A percentile compares a stretch with the other conserved stretches of the same genome.
These are phyloP conservation scores for Strigamia maritima DNA, from an alignment of 2,888 invertebrate species.

Conservation along the genomic window DNA sequence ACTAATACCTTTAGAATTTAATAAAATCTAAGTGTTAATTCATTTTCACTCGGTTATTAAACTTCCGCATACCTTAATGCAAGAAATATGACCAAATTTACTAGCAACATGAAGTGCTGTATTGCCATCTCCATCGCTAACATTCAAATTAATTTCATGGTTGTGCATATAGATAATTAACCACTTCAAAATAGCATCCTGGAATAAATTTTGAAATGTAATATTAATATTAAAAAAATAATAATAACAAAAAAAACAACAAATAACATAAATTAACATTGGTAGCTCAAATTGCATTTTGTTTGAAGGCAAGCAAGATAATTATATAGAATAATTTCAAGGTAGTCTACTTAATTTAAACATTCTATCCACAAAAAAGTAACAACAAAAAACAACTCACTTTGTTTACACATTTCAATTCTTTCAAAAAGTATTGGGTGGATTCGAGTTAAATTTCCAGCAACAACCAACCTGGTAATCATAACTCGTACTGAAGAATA, in stretches of 20 bases:
- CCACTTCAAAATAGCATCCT: conserved; percentile 44
- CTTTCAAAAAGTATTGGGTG: background rate
- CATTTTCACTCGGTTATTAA: background rate
- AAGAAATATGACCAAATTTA: conserved; percentile 48
- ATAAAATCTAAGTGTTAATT: background rate
- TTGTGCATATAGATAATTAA: conserved; percentile 44
- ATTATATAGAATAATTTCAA: background rate
- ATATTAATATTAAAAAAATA: background rate
- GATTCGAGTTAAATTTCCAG: background rate
- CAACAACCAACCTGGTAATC: background rate
- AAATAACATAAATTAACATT: background rate
- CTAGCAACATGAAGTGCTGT: conserved; percentile 51
- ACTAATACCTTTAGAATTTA: conserved; percentile 40
- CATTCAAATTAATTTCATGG: conserved; percentile 46
- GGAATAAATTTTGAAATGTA: background rate
- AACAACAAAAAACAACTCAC: background rate
- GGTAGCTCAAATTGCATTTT: background rate
- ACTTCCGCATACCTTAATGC: conserved; percentile 44
- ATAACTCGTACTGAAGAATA: background rate
- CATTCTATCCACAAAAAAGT: background rate
- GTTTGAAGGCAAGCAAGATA: background rate
- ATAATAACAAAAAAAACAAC: no score
- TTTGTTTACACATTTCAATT: background rate
- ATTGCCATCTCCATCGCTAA: conserved; percentile 48
- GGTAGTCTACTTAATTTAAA: background rate